phyloP scores from a whole-genome alignment of 2,888 invertebrate species.

The Trypoxylon attenuatum region DNA sequence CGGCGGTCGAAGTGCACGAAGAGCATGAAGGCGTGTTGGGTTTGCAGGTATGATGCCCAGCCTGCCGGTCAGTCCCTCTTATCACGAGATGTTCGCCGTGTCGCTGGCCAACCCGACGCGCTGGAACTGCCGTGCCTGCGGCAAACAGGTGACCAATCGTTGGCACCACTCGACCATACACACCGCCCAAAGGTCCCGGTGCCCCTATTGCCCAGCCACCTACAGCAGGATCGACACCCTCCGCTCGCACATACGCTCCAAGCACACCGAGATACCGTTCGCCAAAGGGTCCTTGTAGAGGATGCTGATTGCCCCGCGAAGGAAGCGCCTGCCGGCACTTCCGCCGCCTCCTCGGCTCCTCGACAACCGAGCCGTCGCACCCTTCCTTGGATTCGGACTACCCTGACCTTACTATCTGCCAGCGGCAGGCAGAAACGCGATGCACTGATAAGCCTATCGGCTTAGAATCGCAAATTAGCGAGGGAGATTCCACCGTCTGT shows the following conservation, averaged over 20 bases:
- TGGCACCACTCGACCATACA: constrained; percentile 93
- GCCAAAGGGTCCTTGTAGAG: constrained; percentile 68
- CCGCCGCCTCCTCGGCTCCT: constrained; percentile 45
- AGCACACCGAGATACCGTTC: constrained; percentile 74
- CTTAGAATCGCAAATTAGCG: too few relatives aligned
- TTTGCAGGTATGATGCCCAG: constrained; percentile 72
- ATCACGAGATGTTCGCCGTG: constrained; percentile 90
- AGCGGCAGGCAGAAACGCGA: constrained; percentile 4
- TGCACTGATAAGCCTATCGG: constrained; percentile 3
- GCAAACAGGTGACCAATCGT: constrained; percentile 90
- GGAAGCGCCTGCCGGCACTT: constrained; percentile 59
- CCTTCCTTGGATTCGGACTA: constrained; percentile 54
- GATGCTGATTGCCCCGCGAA: constrained; percentile 64
- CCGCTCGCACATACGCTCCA: constrained; percentile 86
- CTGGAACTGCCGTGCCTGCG: constrained; percentile 89
- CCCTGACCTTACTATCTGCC: constrained; percentile 39
- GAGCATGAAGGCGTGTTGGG: constrained; percentile 66
- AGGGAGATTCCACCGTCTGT: too few relatives aligned
- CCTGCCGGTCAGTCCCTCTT: constrained; percentile 78
- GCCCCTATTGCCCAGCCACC: constrained; percentile 90
- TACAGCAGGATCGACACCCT: constrained; percentile 92
- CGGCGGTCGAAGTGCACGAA: constrained; percentile 15
- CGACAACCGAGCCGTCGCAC: constrained; percentile 44
- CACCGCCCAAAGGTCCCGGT: constrained; percentile 86
- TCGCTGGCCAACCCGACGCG: constrained; percentile 83